Base-by-base conservation (phyloP, 2,888 invertebrate genomes). In the Nesidiocoris tenuis region DNA sequence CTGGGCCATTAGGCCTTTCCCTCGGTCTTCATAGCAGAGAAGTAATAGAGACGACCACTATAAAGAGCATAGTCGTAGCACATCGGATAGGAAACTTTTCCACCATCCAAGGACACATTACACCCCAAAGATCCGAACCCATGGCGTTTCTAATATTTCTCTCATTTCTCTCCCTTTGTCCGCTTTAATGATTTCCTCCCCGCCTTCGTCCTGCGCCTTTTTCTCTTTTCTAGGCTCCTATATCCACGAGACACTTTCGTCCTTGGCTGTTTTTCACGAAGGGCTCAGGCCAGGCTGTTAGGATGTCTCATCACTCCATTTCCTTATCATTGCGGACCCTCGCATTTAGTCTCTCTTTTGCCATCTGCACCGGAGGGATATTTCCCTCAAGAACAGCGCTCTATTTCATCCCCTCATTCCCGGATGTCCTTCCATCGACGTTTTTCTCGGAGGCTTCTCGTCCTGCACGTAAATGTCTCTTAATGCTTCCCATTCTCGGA, bases 281-380 rank as follows among this genome's bases (percentile, higher is more conserved):
- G 39, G 12, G 12, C 3, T 12, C 39, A 39, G 12, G 5, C 39
- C 39, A n/a, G 3, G 39, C 39, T 39, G 39, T 39, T 39, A 39
- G 39, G 12, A 39, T 39, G 39, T 39, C 39, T 66, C 66, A 66
- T 66, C 66, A 66, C 66, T 66, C 66, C 66, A 66, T 66, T 66
- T 66, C 66, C 66, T 66, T 66, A 66, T 66, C 66, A 66, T 66
- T 66, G 66, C 39, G 39, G 39, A 39, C 39, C 39, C 39, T 39
- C 39, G 39, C 39, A 39, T 39, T 39, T 39, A 7, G 39, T 39
- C 39, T 39, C 39, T 39, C 39, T 39, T 39, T 39, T 39, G 39
- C 39, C n/a, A n/a, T n/a, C n/a, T n/a, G n/a, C n/a, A n/a, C n/a
- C n/a, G n/a, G 39, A 12, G 39, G 12, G 39, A 39, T 39, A 39